These are phyloP conservation scores for Stomatorhinus ivindoensis DNA, from an alignment of 2,113 vertebrate species.

Conservation along the genomic window DNA sequence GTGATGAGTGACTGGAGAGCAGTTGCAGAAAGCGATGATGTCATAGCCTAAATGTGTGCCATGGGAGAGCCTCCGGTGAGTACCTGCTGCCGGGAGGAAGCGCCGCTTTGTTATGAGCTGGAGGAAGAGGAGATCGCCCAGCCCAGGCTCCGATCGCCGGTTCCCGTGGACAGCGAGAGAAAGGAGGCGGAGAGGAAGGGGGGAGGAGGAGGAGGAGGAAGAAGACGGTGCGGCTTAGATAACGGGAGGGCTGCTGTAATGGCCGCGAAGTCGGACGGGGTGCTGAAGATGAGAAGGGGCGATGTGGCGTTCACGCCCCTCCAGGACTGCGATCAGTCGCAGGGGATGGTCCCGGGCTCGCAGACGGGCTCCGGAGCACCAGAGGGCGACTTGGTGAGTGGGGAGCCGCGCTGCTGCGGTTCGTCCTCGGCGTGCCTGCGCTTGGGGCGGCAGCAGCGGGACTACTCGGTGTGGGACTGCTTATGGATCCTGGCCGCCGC, in stretches of 20 bases:
- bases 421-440: slow-evolving; percentile 69
- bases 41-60: slow-evolving; percentile 50
- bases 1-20: slow-evolving; percentile 32
- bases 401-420: slow-evolving; percentile 70
- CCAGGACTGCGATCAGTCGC: slow-evolving; percentile 88
- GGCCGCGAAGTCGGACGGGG: slow-evolving; percentile 94
- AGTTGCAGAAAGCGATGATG: slow-evolving; percentile 51
- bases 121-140: slow-evolving; percentile 57
- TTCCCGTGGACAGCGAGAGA: slow-evolving; percentile 36
- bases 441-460: slow-evolving; percentile 66
- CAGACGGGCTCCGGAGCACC: slow-evolving; percentile 62
- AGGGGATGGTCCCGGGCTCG: slow-evolving; percentile 67
- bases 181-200: slow-evolving; percentile 32
- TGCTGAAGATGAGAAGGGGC: slow-evolving; percentile 86
- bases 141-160: slow-evolving; percentile 52
- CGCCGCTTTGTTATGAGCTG: slow-evolving; percentile 53
- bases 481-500: slow-evolving; percentile 88
- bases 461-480: slow-evolving; percentile 84
- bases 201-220: slow-evolving; percentile 37
- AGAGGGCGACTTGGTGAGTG: slow-evolving; percentile 66
- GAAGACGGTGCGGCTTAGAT: slow-evolving; percentile 40
- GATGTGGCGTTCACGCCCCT: slow-evolving; percentile 92
- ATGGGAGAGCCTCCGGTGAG: slow-evolving; percentile 50
- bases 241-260: slow-evolving; percentile 57
- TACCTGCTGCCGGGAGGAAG: slow-evolving; percentile 35